These are phyloP conservation scores for Clamator glandarius DNA, from an alignment of 2,797 vertebrate genomes.

Conservation along the genomic window DNA sequence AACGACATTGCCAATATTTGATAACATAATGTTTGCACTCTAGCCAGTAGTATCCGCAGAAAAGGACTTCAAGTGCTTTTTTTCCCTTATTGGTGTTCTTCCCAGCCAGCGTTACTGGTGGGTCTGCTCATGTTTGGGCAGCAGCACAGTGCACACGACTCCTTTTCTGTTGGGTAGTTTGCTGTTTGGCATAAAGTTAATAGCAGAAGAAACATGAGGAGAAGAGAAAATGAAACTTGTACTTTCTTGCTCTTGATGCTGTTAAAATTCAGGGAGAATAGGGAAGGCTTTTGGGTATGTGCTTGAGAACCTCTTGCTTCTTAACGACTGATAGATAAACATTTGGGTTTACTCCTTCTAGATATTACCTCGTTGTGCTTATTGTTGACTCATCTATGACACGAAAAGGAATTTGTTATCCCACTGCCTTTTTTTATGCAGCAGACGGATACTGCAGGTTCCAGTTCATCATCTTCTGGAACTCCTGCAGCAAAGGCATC, in stretches of 20 bases:
- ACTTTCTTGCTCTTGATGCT: background rate
- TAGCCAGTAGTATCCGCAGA: background rate
- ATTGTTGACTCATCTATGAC: background rate
- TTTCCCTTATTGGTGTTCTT: background rate
- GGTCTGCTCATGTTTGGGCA: background rate
- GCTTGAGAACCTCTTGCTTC: background rate
- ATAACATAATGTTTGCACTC: accelerated
- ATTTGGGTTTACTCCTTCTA: background rate
- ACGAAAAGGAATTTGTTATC: background rate
- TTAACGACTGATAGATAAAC: background rate
- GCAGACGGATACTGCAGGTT: conserved; percentile 74
- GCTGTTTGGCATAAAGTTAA: background rate
- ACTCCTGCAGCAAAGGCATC: conserved; percentile 77
- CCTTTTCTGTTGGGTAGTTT: background rate
- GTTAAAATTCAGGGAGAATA: background rate
- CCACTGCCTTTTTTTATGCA: background rate
- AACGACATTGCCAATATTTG: background rate
- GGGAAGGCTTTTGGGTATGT: background rate
- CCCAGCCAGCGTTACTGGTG: background rate
- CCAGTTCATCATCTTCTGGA: conserved; percentile 65
- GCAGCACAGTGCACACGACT: background rate
- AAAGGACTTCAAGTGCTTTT: background rate
- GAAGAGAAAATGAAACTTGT: background rate
- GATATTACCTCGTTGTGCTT: background rate
- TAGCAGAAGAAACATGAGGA: background rate